Percentiles rank a stretch among this genome's conserved stretches.
phyloP scores from a whole-genome alignment of 1,140 invertebrate genomes.

The Zaprionus ornatus region DNA sequence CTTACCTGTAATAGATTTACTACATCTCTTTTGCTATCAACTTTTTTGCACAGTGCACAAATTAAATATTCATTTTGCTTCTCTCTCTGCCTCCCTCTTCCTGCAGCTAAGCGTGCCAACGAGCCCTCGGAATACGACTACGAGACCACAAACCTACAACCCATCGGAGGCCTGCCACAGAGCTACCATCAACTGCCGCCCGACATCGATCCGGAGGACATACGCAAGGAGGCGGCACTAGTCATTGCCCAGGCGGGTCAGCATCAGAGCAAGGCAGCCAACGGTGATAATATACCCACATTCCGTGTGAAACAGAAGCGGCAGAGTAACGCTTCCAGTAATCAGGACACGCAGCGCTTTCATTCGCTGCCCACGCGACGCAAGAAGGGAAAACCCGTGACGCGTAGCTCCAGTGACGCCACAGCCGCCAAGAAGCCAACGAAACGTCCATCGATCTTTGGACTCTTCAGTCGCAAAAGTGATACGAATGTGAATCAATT shows the following conservation, averaged over 20 bases:
- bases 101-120: conserved; percentile 70
- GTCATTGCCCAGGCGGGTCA: conserved; percentile 79
- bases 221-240: conserved; percentile 80
- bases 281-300: conserved; percentile 76
- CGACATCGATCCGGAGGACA: conserved; percentile 76
- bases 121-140: conserved; percentile 66
- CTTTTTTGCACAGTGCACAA: background rate
- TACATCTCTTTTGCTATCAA: background rate
- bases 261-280: conserved; percentile 80
- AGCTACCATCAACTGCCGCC: conserved; percentile 77
- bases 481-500: conserved; percentile 71
- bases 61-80: conserved; percentile 12
- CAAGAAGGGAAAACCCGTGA: conserved; percentile 77
- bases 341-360: conserved; percentile 64
- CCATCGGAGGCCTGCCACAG: conserved; percentile 33
- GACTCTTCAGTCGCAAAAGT: conserved; percentile 85
- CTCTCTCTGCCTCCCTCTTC: background rate
- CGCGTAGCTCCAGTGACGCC: conserved; percentile 85
- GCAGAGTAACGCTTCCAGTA: conserved; percentile 8
- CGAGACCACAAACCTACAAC: conserved; percentile 69
- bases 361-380: conserved; percentile 76
- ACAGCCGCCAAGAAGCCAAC: conserved; percentile 81
- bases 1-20: too few species aligned
- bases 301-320: conserved; percentile 79
- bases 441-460: conserved; percentile 85